These are phyloP conservation scores for Labrus mixtus DNA, from an alignment of 2,113 vertebrate species.

Conservation along the genomic window DNA sequence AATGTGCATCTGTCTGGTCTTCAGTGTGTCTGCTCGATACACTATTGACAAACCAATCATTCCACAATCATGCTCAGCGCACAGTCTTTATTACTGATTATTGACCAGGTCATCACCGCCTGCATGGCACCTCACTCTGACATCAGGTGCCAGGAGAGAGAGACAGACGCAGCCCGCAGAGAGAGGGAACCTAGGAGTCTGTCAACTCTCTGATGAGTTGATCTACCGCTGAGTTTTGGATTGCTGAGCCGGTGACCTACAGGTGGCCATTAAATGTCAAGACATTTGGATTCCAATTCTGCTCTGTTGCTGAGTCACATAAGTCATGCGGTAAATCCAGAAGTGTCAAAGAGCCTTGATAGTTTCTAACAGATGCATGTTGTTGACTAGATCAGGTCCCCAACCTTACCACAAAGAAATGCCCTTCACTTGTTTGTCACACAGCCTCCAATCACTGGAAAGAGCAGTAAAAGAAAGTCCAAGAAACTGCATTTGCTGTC, in stretches of 20 bases:
- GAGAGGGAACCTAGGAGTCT: conserved; percentile 57
- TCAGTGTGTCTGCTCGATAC: conserved; percentile 70
- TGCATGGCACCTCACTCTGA: conserved; percentile 65
- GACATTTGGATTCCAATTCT: conserved; percentile 81
- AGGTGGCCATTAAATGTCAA: conserved; percentile 83
- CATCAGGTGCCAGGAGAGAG: conserved; percentile 64
- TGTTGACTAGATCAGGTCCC: conserved; percentile 44
- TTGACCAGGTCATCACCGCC: conserved; percentile 75
- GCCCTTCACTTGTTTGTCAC: conserved; percentile 50
- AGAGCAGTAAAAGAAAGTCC: conserved; percentile 5
- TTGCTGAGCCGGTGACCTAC: conserved; percentile 75
- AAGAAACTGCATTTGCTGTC: conserved; percentile 13
- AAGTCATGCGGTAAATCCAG: conserved; percentile 72
- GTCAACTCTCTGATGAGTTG: conserved; percentile 73
- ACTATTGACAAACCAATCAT: conserved; percentile 81
- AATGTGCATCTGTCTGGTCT: conserved; percentile 70
- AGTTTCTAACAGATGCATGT: conserved; percentile 58
- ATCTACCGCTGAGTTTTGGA: conserved; percentile 76
- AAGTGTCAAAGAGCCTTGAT: conserved; percentile 64
- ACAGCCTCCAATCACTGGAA: conserved; percentile 19
- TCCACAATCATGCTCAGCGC: conserved; percentile 80
- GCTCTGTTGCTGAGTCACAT: conserved; percentile 69
- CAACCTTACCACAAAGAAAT: conserved; percentile 16
- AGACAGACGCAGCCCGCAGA: conserved; percentile 22
- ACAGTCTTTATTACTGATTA: conserved; percentile 82